Base-by-base conservation (phyloP, 2,797 vertebrate genomes). In the Notoglanidium macrostoma region DNA sequence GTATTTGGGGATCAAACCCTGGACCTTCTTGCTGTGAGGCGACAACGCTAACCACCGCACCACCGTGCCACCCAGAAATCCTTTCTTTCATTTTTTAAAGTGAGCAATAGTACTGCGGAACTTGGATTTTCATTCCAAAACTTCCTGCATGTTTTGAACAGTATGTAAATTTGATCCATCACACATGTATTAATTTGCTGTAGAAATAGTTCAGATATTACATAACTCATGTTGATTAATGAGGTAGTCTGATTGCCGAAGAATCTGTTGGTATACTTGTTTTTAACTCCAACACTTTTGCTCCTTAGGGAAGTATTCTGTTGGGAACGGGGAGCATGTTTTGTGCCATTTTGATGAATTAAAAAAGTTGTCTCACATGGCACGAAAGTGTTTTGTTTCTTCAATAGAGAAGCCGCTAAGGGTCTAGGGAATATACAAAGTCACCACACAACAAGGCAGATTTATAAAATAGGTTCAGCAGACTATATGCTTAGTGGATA, bases 281-380 rank as follows among this genome's bases (percentile, higher is more conserved):
- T 91, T 94, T 94, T 92, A 92, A 90, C 88, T 89, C 86, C 92
- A 93, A 95, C 94, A 90, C 21, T 35, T 84, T 90, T 92, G 94
- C 93, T 93, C 93, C 95, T 95, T 67, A 82, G 87, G 94, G 95
- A 93, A 94, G 92, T 91, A 94, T 91, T 92, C 92, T 51, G 80
- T 86, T 89, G 92, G 93, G 93, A 94, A 91, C 90, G 26, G 76
- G 91, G 94, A 91, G 93, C 92, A 63, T 89, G 92, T 93, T 90
- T 94, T 94, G 92, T 90, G 93, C 93, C 93, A 95, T 95, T 93
- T 95, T 95, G 93, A 94, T 93, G 93, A 94, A 94, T 94, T 94
- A 94, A 94, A 95, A 87, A 88, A 80, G 87, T 91, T 94, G 94
- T 93, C 93, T 93, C 89, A 86, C 86, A 85, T 70, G 57, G 89